Evolutionary conservation across 2,797 vertebrate genomes (phyloP), one percentile per base, ranked within the genome.

Genomic region (Muscicapa comitata): DNA sequence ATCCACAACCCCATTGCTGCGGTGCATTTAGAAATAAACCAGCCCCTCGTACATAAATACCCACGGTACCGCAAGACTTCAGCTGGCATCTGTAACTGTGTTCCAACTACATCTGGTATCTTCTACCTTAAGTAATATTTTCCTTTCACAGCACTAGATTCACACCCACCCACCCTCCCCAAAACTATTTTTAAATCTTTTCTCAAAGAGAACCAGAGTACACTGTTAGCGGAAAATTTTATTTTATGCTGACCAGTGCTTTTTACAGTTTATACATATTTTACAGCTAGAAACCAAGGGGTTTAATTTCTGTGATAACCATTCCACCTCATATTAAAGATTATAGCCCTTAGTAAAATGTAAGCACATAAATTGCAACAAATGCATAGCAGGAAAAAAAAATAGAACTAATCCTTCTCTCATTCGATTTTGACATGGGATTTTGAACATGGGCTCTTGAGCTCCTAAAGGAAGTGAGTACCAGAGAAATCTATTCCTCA

Each of bases 331-430:
- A 29, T 43, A 79, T 26, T 73, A 72, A 45, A 54, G 29, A 92
- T 68, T 65, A 68, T 83, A 98, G 97, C 95, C 95, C 93, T 97
- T 97, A 93, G 84, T 38, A 90, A 95, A 97, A 96, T 20, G 28
- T 37, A 90, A 10, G 6, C 16, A 80, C 45, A 43, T 71, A 53
- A 93, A 57, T 12, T 20, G 50, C 83, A 94, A 86, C 29, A n/a
- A 84, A 47, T 1, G 4, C 11, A 7, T 21, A 71, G 72, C 58
- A 88, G 42, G 47, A 33, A 93, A 43, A 61, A 35, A 25, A 28
- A 50, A 17, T 1, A 51, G 15, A 53, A 47, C 11, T 26, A 81
- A 71, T 4, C 37, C 8, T 9, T 29, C 21, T 50, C 21, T 62
- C 25, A 3, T 0, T 1, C 24, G 45, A 28, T 51, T 66, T 35